Evolutionary conservation across 2,888 invertebrate species (phyloP), one percentile per base, ranked within the genome.

Genomic region (Atethmia centrago): DNA sequence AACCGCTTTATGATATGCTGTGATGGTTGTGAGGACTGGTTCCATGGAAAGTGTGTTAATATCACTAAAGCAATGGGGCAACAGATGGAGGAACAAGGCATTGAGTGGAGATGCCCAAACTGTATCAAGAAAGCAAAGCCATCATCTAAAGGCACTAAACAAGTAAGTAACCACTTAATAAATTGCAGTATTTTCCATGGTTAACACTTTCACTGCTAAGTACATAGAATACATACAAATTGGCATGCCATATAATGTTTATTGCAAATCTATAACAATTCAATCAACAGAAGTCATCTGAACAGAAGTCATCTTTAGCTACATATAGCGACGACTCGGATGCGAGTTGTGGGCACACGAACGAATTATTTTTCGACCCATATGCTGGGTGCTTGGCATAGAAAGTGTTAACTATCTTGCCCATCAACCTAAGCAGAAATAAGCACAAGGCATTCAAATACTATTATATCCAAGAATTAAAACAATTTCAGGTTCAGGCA

Each of bases 1-100:
- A 99, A 99, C 93, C 97, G 99, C 70, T 99, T 99, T 92, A 99
- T 99, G 99, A 99, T 99, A 88, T 99, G 99, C 93, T 99, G 99
- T 93, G 99, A 99, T 93, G 97, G 97, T 21, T 99, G 99, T 92
- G 98, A 99, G 92, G 99, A 99, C 91, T 99, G 99, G 99, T 99
- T 99, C 92, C 99, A 99, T 92, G 99, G 99, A n/a, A 98, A 98
- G 90, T 99, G 99, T 95, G 99, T 99, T 21, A 98, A 98, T 87
- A 98, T 99, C 59, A 99, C 99, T 31, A 98, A 98, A 96, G 97
- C 98, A 0, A 98, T 98, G 98, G 99, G 98, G 71, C 97, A 98
- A 88, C 98, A 98, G 94, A 99, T 99, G 98, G 99, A 99, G 92
- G 97, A 98, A 70, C 97, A 98, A 85, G 98, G 98, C 14, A 97